phyloP scores from a whole-genome alignment of 2,888 invertebrate species.

The Hoplodrina ambigua region DNA sequence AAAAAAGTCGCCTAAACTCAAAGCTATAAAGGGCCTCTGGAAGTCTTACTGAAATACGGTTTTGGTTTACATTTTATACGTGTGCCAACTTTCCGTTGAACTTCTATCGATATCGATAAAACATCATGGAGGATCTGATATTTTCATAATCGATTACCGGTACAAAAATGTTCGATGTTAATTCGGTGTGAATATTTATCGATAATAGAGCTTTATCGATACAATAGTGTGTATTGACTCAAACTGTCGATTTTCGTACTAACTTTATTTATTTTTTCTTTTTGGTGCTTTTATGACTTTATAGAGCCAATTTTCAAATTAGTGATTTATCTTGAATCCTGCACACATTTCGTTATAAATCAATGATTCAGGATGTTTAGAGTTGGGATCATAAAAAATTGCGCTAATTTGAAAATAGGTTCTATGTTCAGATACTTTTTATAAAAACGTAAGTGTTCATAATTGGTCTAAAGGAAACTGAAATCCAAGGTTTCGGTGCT shows the following conservation, averaged over 20 bases:
- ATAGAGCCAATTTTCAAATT: constrained; percentile 35
- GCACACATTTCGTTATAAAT: constrained; percentile 2
- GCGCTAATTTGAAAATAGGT: constrained; percentile 22
- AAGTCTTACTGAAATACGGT: constrained; percentile 82
- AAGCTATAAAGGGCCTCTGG: constrained; percentile 88
- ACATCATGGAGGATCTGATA: background rate
- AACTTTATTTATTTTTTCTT: constrained; percentile 44
- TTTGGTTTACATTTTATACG: constrained; percentile 42
- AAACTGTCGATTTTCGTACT: constrained; percentile 48
- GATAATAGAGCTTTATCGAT: constrained; percentile 23
- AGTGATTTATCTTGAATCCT: constrained; percentile 1
- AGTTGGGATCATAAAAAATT: background rate
- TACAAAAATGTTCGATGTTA: background rate
- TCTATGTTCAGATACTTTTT: constrained; percentile 52
- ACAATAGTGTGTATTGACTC: constrained; percentile 28
- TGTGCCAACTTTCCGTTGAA: constrained; percentile 52
- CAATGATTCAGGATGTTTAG: background rate
- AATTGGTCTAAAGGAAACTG: constrained; percentile 83
- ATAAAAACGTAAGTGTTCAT: constrained; percentile 85
- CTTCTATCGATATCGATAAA: constrained; percentile 24
- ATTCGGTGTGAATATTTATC: constrained; percentile 5
- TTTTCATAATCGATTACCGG: constrained; percentile 5
- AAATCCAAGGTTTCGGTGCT: constrained; percentile 84
- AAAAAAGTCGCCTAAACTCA: constrained; percentile 85
- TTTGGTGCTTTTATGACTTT: constrained; percentile 50